A percentile compares a stretch with the other conserved stretches of the same genome.
Conservation (phyloP, 2,797 vertebrate genomes). For the Crax fasciolata region DNA sequence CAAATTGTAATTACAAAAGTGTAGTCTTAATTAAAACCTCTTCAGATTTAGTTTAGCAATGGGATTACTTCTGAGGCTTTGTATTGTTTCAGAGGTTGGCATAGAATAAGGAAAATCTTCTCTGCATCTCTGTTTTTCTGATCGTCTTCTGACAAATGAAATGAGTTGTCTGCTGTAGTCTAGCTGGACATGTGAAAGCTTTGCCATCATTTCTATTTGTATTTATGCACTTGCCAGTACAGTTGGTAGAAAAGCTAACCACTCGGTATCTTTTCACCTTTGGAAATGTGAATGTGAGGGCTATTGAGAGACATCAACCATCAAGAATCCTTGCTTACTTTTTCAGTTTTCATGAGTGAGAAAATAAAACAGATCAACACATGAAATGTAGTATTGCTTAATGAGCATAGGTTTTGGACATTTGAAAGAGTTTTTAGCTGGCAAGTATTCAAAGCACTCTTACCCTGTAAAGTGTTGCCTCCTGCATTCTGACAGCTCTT, state of each 20-base stretch:
- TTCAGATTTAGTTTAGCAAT: neutral
- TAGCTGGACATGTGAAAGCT: neutral
- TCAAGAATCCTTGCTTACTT: neutral
- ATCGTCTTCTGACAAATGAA: neutral
- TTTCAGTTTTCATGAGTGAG: neutral
- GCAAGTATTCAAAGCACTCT: neutral
- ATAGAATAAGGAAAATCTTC: neutral
- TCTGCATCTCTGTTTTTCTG: neutral
- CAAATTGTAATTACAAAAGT: neutral
- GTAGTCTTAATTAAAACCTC: slow-evolving; percentile 11
- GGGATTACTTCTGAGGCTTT: neutral
- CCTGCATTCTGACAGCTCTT: neutral
- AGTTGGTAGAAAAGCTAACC: neutral
- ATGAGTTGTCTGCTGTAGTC: neutral
- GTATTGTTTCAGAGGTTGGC: neutral
- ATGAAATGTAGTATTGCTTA: neutral
- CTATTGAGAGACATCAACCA: neutral
- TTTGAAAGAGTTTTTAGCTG: neutral
- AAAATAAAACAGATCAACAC: accelerated
- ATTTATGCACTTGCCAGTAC: neutral
- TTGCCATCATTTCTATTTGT: neutral
- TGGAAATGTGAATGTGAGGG: neutral
- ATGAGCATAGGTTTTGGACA: neutral
- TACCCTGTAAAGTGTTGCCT: neutral
- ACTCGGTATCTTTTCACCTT: neutral